A percentile compares a stretch with the other conserved stretches of the same genome.
Evolutionary conservation across 2,888 invertebrate species (phyloP).

Genomic region (Oligia fasciuncula): DNA sequence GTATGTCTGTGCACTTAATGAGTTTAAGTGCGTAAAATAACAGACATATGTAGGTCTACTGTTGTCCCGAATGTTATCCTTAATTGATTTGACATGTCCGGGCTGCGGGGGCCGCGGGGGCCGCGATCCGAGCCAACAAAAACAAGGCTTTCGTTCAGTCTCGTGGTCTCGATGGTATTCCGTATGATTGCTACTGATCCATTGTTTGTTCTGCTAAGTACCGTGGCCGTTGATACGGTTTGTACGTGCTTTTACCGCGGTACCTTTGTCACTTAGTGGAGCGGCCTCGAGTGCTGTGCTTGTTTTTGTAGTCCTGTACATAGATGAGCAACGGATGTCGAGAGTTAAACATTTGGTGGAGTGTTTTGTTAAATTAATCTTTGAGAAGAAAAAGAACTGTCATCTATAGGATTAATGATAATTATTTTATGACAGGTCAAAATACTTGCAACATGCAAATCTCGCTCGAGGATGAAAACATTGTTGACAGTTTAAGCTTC

Average conservation of each 20-base stretch:
- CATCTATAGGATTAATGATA: not conserved
- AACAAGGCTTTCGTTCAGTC: constrained; percentile 69
- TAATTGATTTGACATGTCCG: constrained; percentile 86
- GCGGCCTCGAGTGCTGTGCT: constrained; percentile 62
- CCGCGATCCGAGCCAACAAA: constrained; percentile 77
- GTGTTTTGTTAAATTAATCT: constrained; percentile 37
- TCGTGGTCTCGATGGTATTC: constrained; percentile 69
- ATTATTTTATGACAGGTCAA: not conserved
- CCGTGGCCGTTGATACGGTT: constrained; percentile 77
- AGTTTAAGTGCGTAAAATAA: constrained; percentile 55
- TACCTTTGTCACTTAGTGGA: constrained; percentile 82
- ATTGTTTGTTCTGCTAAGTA: constrained; percentile 86
- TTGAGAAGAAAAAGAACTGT: not conserved
- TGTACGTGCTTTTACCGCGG: constrained; percentile 82
- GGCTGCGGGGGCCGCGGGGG: constrained; percentile 71
- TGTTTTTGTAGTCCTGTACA: constrained; percentile 67
- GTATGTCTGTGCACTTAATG: constrained; percentile 49
- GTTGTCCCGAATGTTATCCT: constrained; percentile 74
- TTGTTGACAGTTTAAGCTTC: not conserved
- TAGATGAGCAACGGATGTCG: constrained; percentile 54
- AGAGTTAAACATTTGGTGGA: constrained; percentile 44
- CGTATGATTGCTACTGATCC: constrained; percentile 82
- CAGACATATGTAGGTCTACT: constrained; percentile 47
- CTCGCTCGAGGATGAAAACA: not conserved
- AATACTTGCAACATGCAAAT: not conserved